Conservation (phyloP, 2,797 vertebrate species). For the Meriones psammophilus region DNA sequence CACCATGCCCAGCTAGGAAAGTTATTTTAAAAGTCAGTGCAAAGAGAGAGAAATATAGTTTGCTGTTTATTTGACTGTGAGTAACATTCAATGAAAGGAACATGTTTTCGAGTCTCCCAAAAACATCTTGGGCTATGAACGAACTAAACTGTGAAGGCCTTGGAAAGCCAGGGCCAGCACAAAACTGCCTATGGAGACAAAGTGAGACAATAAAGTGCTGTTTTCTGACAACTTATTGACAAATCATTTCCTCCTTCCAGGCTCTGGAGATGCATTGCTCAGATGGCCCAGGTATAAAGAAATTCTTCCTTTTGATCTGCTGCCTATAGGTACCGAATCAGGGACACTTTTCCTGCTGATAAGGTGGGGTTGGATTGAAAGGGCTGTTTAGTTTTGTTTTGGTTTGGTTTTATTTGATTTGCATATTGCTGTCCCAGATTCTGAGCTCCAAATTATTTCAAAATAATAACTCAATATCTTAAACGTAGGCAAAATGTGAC, state of each 20-base stretch:
- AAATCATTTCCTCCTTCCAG: neutral
- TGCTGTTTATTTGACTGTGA: slow-evolving; percentile 5
- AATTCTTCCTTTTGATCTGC: neutral
- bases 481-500: neutral
- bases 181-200: neutral
- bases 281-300: neutral
- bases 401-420: neutral
- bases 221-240: neutral
- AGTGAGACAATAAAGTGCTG: neutral
- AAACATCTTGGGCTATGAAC: neutral
- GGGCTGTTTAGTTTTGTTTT: neutral
- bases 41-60: neutral
- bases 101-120: neutral
- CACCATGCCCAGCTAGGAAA: neutral
- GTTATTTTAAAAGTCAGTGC: slow-evolving; percentile 26
- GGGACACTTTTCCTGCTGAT: neutral
- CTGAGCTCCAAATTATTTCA: slow-evolving; percentile 23
- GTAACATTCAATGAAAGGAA: neutral
- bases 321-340: neutral
- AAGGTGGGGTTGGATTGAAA: neutral
- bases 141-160: neutral
- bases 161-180: neutral
- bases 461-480: slow-evolving; percentile 1
- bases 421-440: neutral
- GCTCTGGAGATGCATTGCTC: neutral